Base-by-base conservation (phyloP, 2,113 vertebrate species). In the Brachyistius frenatus region DNA sequence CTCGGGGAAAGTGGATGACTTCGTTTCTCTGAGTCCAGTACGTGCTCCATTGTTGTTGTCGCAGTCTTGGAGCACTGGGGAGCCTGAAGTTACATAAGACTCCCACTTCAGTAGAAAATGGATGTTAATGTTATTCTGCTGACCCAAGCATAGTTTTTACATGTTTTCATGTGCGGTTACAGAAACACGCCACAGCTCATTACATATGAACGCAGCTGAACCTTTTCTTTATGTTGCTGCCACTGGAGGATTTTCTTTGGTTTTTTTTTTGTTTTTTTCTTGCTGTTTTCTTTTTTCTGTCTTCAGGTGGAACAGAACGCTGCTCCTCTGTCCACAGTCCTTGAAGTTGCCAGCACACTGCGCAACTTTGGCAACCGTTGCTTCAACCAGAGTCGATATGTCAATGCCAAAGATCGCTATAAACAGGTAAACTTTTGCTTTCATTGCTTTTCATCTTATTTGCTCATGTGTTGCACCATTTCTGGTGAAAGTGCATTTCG, bases 331-430 rank as follows among this genome's bases (percentile, higher is more conserved):
- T 78, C 96, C 46, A 95, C 92, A 16, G 81, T 97, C 77, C 81
- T 97, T 33, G 93, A 95, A 36, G 95, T 97, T 60, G 94, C 95
- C 57, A 81, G 89, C 33, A 96, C 94, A 0, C 91, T 97, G 54
- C 95, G 95, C 37, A 89, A 91, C 82, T 96, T 97, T 82, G 98
- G 97, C 66, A 99, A 99, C 91, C 95, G 96, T 76, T 95, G 94
- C 72, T 99, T 96, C 91, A 91, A 83, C 2, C 94, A 94, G 66
- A 93, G 76, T 10, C 66, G 68, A 32, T 97, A 96, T 3, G 33
- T 78, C 36, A 83, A 92, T 37, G 98, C 97, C 81, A 97, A 94
- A 91, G 90, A 94, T 61, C 93, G 93, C 73, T 99, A 99, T 58
- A 98, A 97, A 87, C 93, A 93, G 95, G 98, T 98, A 3, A 47